Conservation (phyloP, 1,140 invertebrate genomes). For the Oreohelix idahoensis region DNA sequence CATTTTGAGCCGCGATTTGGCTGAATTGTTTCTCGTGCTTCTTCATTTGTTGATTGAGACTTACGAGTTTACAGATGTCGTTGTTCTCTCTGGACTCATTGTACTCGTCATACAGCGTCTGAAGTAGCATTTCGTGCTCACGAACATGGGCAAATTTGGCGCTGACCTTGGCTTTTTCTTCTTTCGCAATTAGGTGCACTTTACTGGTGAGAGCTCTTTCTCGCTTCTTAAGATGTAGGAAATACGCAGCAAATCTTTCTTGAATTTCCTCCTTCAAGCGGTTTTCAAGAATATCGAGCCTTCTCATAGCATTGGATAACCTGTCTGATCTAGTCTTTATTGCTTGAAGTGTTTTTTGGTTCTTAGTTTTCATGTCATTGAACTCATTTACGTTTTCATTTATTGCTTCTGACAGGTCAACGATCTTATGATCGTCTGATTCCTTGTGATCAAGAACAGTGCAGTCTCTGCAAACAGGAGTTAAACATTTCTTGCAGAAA, state of each 20-base stretch:
- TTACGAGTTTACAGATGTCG: conserved; percentile 63
- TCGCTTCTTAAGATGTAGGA: conserved; percentile 60
- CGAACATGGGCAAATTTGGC: conserved; percentile 59
- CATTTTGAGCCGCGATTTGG: conserved; percentile 52
- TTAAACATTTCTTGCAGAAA: conserved; percentile 66
- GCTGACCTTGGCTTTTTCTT: conserved; percentile 62
- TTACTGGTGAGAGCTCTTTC: conserved; percentile 61
- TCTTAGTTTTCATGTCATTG: conserved; percentile 57
- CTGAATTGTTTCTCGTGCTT: conserved; percentile 55
- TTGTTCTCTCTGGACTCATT: conserved; percentile 55
- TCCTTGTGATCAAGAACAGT: conserved; percentile 70
- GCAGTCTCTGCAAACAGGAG: conserved; percentile 68
- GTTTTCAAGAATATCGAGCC: conserved; percentile 63
- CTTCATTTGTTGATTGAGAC: conserved; percentile 60
- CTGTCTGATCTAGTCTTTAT: conserved; percentile 61
- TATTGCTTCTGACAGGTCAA: conserved; percentile 62
- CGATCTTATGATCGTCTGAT: conserved; percentile 59
- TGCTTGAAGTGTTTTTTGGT: conserved; percentile 55
- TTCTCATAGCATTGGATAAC: conserved; percentile 63
- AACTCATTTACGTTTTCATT: conserved; percentile 60
- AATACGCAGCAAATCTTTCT: conserved; percentile 67
- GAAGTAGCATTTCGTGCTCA: conserved; percentile 60
- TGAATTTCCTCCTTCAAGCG: conserved; percentile 61
- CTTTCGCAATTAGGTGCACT: conserved; percentile 57
- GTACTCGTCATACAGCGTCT: conserved; percentile 64